Base-by-base conservation (phyloP, 2,888 invertebrate genomes). In the Melipona beecheii region DNA sequence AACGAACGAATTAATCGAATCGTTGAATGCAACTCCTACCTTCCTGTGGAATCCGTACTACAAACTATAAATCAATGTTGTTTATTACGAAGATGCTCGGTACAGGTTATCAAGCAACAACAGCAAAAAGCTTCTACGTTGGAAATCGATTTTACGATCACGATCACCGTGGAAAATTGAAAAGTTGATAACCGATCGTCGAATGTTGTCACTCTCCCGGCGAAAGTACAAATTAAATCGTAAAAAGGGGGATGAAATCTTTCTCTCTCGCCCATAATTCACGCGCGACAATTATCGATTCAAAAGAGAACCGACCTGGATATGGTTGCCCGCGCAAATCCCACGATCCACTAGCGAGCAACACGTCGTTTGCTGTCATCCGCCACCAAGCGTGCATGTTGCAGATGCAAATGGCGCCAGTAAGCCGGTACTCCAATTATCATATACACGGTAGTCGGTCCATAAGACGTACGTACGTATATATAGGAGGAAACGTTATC, bases 401-500 rank as follows among this genome's bases (percentile, higher is more conserved):
- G 21, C 66, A 27, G 50, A 60, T 56, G 79, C 64, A 76, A 80
- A 70, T 80, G 36, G 4, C 9, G 17, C 27, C 21, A 21, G 13
- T 43, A 21, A 21, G 17, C 56, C 31, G 27, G 21, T 52, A 74
- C 36, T 49, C 74, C 54, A 86, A 88, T 87, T 83, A 86, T 27
- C 27, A 75, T 75, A 74, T 73, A 60, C 36, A 36, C 66, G 65
- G 49, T 72, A 54, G 69, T 49, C 13, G 62, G 78, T 62, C 24
- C n/a, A 1, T 27, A 36, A 60, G 24, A 43, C 31, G 52, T 87
- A 79, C 43, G 19, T 31, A 71, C 71, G 81, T 84, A 79, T 54
- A 3, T 36, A 36, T 36, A 43, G 54, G 64, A n/a, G 73, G 62
- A 52, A 24, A 58, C 60, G 58, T 87, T 87, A 87, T 87, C 87